A percentile compares a stretch with the other conserved stretches of the same genome.
These are phyloP conservation scores for Chiloscyllium plagiosum DNA, from an alignment of 2,113 vertebrate species.

Conservation along the genomic window DNA sequence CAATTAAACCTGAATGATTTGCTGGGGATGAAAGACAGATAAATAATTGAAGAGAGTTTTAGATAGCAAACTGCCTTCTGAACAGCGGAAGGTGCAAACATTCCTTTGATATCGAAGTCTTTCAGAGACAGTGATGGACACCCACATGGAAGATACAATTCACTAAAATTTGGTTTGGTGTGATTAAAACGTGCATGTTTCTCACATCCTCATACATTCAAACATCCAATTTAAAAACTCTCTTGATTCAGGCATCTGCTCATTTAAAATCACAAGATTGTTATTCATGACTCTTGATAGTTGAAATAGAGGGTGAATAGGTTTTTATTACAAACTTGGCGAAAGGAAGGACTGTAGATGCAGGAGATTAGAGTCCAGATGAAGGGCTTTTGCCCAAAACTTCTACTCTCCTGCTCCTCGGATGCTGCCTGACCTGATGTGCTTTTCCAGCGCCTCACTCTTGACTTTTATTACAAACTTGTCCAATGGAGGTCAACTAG, in stretches of 20 bases:
- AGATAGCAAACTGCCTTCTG: background rate
- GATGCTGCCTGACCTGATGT: too few species aligned
- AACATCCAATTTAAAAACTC: background rate
- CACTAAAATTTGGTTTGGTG: background rate
- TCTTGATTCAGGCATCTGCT: background rate
- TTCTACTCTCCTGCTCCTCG: too few species aligned
- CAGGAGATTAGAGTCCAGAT: too few species aligned
- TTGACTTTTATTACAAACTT: too few species aligned
- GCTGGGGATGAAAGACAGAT: background rate
- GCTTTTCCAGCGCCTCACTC: too few species aligned
- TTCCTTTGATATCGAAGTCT: conserved; percentile 28
- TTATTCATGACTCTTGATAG: background rate
- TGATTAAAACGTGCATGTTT: background rate
- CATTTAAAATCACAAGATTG: conserved; percentile 5
- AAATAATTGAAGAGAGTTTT: background rate
- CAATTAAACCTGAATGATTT: conserved; percentile 28
- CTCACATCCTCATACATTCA: background rate
- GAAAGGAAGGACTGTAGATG: background rate
- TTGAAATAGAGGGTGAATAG: background rate
- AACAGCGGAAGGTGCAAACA: background rate
- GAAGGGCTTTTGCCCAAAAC: too few species aligned
- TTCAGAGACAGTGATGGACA: background rate
- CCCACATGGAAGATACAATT: background rate
- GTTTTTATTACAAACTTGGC: background rate
- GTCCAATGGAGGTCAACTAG: background rate